These are phyloP conservation scores for Cyanistes caeruleus DNA, from an alignment of 2,113 vertebrate genomes.

Conservation along the genomic window DNA sequence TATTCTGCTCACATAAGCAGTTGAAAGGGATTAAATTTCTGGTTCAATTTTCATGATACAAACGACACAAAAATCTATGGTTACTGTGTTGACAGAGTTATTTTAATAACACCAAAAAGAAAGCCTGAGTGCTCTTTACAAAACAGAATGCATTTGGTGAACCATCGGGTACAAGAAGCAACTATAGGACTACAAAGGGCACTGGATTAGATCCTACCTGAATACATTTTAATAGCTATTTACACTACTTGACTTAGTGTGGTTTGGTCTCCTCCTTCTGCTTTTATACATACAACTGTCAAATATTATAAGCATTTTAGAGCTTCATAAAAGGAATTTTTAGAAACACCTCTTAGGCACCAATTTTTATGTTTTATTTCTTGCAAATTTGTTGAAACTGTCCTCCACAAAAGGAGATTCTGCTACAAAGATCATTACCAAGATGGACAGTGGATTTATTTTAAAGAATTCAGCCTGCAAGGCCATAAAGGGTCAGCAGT, in stretches of 20 bases:
- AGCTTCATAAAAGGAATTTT: background rate
- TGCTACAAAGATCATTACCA: background rate
- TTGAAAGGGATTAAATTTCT: background rate
- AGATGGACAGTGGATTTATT: background rate
- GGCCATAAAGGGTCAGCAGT: background rate
- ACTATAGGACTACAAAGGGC: background rate
- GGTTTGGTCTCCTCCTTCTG: background rate
- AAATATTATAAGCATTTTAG: background rate
- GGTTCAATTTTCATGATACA: background rate
- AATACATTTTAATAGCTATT: background rate
- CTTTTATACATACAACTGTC: background rate
- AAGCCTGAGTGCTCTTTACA: background rate
- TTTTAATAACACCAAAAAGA: background rate
- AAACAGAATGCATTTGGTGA: background rate
- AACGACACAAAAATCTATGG: background rate
- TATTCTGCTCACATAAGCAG: background rate
- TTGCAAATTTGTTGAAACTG: background rate
- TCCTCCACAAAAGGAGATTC: background rate
- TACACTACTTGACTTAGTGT: background rate
- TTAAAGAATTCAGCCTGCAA: background rate
- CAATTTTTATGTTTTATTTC: background rate
- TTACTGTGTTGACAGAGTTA: background rate
- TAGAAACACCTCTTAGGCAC: background rate
- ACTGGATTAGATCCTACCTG: background rate
- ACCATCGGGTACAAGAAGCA: background rate